Percentiles rank a stretch among this genome's conserved stretches.
Conservation (phyloP, 1,140 invertebrate species). For the Ostrea edulis region DNA sequence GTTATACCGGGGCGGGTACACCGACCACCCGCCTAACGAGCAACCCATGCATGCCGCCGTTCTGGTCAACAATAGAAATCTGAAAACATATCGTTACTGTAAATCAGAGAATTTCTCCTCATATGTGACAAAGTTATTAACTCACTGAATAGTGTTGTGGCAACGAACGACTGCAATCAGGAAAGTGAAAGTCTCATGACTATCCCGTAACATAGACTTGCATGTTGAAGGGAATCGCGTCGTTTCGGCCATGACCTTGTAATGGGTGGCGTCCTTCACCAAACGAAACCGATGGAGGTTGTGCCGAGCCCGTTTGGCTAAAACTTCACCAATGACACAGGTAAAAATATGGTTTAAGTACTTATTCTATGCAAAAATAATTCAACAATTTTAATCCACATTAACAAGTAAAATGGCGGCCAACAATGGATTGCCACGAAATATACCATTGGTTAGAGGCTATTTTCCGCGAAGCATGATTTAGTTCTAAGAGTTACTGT, state of each 20-base stretch:
- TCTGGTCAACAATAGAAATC: neutral
- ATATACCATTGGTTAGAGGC: constrained; percentile 26
- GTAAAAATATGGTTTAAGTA: neutral
- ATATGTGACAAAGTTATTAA: neutral
- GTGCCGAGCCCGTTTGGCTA: neutral
- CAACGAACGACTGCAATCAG: neutral
- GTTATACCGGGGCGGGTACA: no score
- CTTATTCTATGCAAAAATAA: neutral
- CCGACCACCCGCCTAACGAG: no score
- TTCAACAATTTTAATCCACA: neutral
- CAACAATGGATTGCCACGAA: constrained; percentile 34
- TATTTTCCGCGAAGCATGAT: constrained; percentile 18
- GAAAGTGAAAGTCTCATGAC: constrained; percentile 16
- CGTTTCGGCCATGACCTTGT: constrained; percentile 35
- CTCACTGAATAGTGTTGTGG: neutral
- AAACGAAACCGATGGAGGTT: constrained; percentile 27
- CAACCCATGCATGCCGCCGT: no score
- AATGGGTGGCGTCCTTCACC: constrained; percentile 37
- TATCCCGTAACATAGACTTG: constrained; percentile 4
- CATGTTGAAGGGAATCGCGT: constrained; percentile 19
- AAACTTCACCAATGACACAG: neutral
- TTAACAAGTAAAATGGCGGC: constrained; percentile 29
- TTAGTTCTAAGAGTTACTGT: neutral
- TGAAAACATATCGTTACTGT: neutral
- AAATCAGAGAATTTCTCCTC: neutral